phyloP scores from a whole-genome alignment of 2,888 invertebrate genomes.

The Lasius platythorax region DNA sequence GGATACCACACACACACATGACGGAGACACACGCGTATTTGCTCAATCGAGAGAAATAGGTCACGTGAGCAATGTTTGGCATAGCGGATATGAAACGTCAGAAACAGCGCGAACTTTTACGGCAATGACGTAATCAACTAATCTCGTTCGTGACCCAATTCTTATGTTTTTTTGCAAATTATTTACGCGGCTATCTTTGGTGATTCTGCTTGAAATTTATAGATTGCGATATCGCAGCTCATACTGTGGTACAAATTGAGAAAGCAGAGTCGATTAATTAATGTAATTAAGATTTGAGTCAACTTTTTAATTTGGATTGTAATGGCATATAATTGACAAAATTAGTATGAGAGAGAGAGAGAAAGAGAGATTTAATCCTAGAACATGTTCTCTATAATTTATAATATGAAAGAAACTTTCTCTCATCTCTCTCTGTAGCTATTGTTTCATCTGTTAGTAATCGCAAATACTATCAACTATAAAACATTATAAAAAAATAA shows the following conservation, averaged over 20 bases:
- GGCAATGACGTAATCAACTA: conserved; percentile 67
- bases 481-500: neutral
- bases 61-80: conserved; percentile 41
- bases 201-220: neutral
- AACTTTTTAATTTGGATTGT: neutral
- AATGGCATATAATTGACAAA: neutral
- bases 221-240: conserved; percentile 2
- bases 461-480: neutral
- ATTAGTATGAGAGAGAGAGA: neutral
- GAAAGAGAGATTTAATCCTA: neutral
- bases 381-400: neutral
- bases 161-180: conserved; percentile 27
- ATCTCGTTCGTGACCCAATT: conserved; percentile 70
- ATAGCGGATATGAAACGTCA: conserved; percentile 38
- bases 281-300: neutral
- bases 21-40: neutral
- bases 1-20: neutral
- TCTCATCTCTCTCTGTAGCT: neutral
- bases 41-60: conserved; percentile 47
- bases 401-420: neutral
- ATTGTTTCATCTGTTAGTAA: neutral
- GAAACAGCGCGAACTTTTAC: conserved; percentile 47
- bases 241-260: neutral
- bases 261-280: neutral
- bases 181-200: conserved; percentile 1